Percentiles rank a stretch among this genome's conserved stretches.
phyloP scores from a whole-genome alignment of 2,888 invertebrate genomes.

The Xylocampa areola region DNA sequence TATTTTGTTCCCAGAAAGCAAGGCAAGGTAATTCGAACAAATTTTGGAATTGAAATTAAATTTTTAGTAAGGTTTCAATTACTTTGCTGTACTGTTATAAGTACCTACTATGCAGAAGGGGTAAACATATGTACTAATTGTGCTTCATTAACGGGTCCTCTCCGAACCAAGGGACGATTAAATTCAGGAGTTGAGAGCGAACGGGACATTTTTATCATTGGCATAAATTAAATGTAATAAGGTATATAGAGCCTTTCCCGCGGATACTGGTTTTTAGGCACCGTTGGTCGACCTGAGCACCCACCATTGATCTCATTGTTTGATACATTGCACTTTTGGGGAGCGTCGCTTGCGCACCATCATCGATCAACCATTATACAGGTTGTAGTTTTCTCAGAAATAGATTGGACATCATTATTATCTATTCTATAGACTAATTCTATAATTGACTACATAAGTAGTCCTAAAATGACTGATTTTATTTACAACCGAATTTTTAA shows the following conservation, averaged over 20 bases:
- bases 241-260: slow-evolving; percentile 65
- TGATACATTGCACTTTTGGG: slow-evolving; percentile 84
- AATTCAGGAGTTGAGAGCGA: slow-evolving; percentile 59
- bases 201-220: slow-evolving; percentile 71
- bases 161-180: slow-evolving; percentile 47
- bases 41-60: slow-evolving; percentile 3
- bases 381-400: slow-evolving; percentile 55
- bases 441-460: no score
- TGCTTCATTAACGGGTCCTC: slow-evolving; percentile 37
- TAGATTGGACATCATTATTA: not conserved
- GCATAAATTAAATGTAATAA: slow-evolving; percentile 69
- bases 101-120: slow-evolving; percentile 10
- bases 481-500: no score
- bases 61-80: slow-evolving; percentile 11
- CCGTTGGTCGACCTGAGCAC: slow-evolving; percentile 84
- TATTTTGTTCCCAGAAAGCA: slow-evolving; percentile 7
- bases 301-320: slow-evolving; percentile 79
- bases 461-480: no score
- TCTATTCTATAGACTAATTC: no score
- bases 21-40: slow-evolving; percentile 16
- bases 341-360: slow-evolving; percentile 70
- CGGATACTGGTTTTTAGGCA: slow-evolving; percentile 81
- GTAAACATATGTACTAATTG: slow-evolving; percentile 30
- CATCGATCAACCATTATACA: slow-evolving; percentile 69
- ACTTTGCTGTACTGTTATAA: slow-evolving; percentile 11